Percentiles rank a stretch among this genome's conserved stretches.
These are phyloP conservation scores for Ophion ellenae DNA, from an alignment of 2,888 invertebrate species.

Conservation along the genomic window DNA sequence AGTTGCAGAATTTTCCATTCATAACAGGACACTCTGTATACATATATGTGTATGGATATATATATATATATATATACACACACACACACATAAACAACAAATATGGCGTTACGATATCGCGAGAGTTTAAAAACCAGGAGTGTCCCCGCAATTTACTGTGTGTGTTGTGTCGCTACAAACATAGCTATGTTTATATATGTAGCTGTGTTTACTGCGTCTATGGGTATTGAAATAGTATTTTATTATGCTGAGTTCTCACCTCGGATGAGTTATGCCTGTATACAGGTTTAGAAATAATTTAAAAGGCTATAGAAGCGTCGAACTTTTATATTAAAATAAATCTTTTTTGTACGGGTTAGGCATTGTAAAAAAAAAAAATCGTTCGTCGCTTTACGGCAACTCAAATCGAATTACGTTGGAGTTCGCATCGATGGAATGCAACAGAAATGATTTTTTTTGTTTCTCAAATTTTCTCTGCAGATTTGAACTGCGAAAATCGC, in stretches of 20 bases:
- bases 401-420: too few relatives aligned
- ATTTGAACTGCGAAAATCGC: too few relatives aligned
- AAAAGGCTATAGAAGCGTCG: background rate
- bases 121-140: constrained; percentile 13
- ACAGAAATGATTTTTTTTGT: too few relatives aligned
- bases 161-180: background rate
- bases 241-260: background rate
- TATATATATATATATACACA: too few relatives aligned
- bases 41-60: too few relatives aligned
- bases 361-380: too few relatives aligned
- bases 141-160: background rate
- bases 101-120: constrained; percentile 3
- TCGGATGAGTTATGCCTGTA: background rate
- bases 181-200: constrained; percentile 1
- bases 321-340: background rate
- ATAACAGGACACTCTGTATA: background rate
- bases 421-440: too few relatives aligned
- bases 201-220: background rate
- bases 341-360: background rate
- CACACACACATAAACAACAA: too few relatives aligned
- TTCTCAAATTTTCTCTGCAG: too few relatives aligned
- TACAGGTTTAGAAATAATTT: background rate
- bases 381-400: too few relatives aligned
- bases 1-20: too few relatives aligned
- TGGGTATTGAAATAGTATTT: background rate